A percentile compares a stretch with the other conserved stretches of the same genome.
Conservation (phyloP, 2,888 invertebrate genomes). For the Tipula lateralis region DNA sequence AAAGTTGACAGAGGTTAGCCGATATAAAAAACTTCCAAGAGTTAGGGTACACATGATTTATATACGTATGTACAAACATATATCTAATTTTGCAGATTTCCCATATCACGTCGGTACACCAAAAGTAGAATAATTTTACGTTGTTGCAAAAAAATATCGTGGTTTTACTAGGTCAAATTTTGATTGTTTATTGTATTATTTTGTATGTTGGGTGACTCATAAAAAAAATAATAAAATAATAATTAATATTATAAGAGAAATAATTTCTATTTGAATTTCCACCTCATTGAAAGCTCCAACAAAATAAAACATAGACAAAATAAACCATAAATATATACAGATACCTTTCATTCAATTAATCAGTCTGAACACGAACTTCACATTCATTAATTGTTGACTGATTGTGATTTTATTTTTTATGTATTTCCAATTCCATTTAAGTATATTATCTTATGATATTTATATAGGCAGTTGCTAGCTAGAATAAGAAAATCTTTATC, state of each 20-base stretch:
- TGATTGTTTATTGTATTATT: not conserved
- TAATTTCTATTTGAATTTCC: not conserved
- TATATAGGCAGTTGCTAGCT: not conserved
- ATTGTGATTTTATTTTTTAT: constrained; percentile 28
- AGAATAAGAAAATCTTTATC: not conserved
- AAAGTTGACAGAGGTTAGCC: not conserved
- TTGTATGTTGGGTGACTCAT: not conserved
- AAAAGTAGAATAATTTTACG: not conserved
- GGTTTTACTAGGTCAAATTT: not conserved
- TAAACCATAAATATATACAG: too few relatives aligned
- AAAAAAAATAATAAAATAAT: not conserved
- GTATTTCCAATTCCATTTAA: constrained; percentile 14
- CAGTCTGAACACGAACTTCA: constrained; percentile 21
- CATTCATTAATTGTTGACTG: constrained; percentile 28
- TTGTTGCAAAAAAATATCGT: not conserved
- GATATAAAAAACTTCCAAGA: not conserved
- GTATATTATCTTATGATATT: constrained; percentile 25
- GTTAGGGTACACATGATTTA: not conserved
- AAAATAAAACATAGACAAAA: not conserved
- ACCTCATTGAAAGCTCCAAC: not conserved
- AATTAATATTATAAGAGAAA: not conserved
- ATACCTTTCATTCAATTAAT: constrained; percentile 27
- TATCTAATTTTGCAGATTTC: not conserved
- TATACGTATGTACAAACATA: too few relatives aligned
- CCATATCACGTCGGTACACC: not conserved